Conservation (phyloP, 2,113 vertebrate genomes). For the Ageneiosus marmoratus region DNA sequence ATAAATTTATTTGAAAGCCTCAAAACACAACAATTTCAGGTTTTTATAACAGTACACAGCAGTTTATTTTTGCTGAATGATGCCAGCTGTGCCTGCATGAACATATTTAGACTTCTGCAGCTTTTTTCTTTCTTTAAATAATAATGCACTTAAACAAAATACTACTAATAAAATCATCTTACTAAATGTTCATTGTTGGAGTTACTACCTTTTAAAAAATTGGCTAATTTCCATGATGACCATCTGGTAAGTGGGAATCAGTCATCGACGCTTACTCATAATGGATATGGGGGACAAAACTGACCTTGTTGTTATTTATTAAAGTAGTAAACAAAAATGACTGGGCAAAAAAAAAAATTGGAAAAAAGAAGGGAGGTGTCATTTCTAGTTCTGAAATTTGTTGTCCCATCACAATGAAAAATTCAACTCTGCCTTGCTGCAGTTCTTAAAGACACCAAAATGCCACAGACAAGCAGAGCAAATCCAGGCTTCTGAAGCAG, state of each 20-base stretch:
- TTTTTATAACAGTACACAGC: neutral
- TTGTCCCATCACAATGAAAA: neutral
- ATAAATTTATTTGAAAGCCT: neutral
- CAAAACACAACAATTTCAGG: neutral
- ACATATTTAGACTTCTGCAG: neutral
- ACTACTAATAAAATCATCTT: neutral
- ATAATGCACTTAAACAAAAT: neutral
- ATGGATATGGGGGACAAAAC: neutral
- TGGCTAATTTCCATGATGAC: neutral
- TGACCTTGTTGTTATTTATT: neutral
- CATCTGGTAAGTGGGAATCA: neutral
- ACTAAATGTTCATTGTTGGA: neutral
- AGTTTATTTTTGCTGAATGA: neutral
- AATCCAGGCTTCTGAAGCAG: neutral
- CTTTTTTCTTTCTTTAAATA: neutral
- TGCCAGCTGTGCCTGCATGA: neutral
- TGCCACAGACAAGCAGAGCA: neutral
- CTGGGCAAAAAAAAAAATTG: neutral
- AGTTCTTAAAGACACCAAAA: neutral
- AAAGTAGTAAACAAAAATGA: neutral
- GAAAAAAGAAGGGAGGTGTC: neutral
- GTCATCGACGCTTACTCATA: neutral
- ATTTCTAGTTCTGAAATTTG: neutral
- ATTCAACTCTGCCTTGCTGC: neutral
- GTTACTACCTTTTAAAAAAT: neutral